Base-by-base conservation (phyloP, 2,888 invertebrate genomes). In the Hyles lineata region DNA sequence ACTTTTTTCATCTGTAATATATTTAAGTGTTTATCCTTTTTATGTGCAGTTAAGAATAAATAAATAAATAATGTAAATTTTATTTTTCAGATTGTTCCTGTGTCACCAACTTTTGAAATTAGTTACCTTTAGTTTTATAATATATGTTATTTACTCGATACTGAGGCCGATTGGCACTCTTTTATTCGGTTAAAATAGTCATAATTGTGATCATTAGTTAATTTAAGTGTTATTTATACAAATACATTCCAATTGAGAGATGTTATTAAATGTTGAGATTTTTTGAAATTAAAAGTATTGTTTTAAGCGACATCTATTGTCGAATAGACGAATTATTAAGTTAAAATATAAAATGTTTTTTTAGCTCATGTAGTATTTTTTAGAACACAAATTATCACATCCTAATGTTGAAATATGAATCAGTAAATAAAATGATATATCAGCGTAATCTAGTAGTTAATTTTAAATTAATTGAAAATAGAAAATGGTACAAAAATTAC, bases 11-110 rank as follows among this genome's bases (percentile, higher is more conserved):
- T n/a, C n/a, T n/a, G n/a, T n/a, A n/a, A n/a, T n/a, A n/a, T n/a
- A n/a, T n/a, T n/a, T n/a, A n/a, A n/a, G n/a, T n/a, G n/a, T n/a
- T n/a, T n/a, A n/a, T n/a, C n/a, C n/a, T n/a, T n/a, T n/a, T n/a
- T n/a, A n/a, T n/a, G n/a, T n/a, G n/a, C n/a, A n/a, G n/a, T n/a
- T n/a, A n/a, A n/a, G n/a, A n/a, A 35, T 35, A 35, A 35, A 9
- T 9, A 2, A 35, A 9, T 35, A 9, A 32, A 9, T 35, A 35
- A 8, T 35, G 1, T 55, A 7, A 55, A 74, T 74, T 74, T 80
- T 86, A 85, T 80, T 70, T 90, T 90, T 59, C 93, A 95, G 95
- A 76, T 82, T 95, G 25, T 95, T 85, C 84, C 91, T 91, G 82
- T 76, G 92, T 5, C 95, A 95, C 78, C 95, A 93, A 78, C 72